Conservation (phyloP, 2,888 invertebrate species). For the Dolichopus griseipennis region DNA sequence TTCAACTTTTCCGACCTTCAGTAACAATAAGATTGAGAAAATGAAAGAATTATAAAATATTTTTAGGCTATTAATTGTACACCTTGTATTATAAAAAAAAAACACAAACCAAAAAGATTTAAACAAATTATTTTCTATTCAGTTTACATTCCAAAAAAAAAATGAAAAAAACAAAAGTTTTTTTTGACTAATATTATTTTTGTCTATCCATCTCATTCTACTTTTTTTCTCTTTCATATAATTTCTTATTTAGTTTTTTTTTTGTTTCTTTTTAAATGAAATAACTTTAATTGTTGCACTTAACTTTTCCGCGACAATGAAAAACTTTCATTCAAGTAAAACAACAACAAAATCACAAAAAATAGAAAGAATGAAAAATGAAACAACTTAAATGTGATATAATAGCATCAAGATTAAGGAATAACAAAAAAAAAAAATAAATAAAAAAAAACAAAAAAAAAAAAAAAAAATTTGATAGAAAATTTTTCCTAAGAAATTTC, state of each 20-base stretch:
- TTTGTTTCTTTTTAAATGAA: background rate
- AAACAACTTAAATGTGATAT: background rate
- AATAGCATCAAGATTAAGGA: no score
- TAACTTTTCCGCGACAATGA: constrained; percentile 2
- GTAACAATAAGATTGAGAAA: background rate
- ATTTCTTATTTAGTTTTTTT: background rate
- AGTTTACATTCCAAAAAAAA: constrained; percentile 3
- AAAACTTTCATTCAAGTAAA: background rate
- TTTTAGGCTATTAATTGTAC: background rate
- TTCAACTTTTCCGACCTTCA: background rate
- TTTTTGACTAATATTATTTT: background rate
- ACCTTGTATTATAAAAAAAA: background rate
- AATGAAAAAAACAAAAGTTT: no score
- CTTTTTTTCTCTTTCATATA: background rate
- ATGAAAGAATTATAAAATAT: background rate
- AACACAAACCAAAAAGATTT: no score
- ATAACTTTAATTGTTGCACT: constrained; percentile 3
- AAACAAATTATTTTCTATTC: background rate
- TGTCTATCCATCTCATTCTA: background rate
- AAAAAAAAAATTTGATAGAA: no score
- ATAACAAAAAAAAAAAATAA: no score
- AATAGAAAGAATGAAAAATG: no score
- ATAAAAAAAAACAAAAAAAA: no score
- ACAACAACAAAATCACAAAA: background rate
- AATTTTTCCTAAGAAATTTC: no score